phyloP scores from a whole-genome alignment of 2,888 invertebrate species.

The Drosophila rellima region DNA sequence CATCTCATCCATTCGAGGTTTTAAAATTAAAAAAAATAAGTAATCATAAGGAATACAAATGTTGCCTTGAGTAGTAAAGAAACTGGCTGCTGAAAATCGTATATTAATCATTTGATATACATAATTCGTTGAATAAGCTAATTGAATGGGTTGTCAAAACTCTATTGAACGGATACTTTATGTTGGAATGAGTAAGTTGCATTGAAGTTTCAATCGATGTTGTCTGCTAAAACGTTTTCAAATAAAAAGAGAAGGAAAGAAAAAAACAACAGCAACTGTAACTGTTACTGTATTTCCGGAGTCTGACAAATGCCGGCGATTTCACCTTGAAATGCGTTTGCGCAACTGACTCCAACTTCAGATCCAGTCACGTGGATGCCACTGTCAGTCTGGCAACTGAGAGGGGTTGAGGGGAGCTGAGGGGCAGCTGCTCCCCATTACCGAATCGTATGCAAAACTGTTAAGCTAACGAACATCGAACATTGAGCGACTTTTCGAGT shows the following conservation, averaged over 20 bases:
- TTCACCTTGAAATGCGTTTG: slow-evolving; percentile 71
- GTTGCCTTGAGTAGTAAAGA: background rate
- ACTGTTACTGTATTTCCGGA: slow-evolving; percentile 50
- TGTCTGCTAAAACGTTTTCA: slow-evolving; percentile 10
- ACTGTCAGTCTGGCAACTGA: background rate
- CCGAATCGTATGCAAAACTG: slow-evolving; percentile 60
- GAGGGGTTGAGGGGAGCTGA: background rate
- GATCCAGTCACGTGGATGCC: slow-evolving; percentile 28
- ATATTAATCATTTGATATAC: background rate
- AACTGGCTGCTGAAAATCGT: slow-evolving; percentile 3
- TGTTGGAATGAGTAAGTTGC: slow-evolving; percentile 32
- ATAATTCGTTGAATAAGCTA: slow-evolving; percentile 8
- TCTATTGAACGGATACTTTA: slow-evolving; percentile 20
- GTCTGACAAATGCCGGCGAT: slow-evolving; percentile 57
- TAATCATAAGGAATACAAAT: background rate
- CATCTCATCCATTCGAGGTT: too few relatives aligned
- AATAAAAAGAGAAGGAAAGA: background rate
- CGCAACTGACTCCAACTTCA: slow-evolving; percentile 47
- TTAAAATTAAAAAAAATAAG: background rate
- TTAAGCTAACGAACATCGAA: slow-evolving; percentile 59
- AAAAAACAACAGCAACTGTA: slow-evolving; percentile 16
- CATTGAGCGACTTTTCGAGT: slow-evolving; percentile 42
- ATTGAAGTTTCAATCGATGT: slow-evolving; percentile 30
- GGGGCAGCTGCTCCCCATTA: slow-evolving; percentile 1
- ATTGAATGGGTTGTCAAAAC: slow-evolving; percentile 10